phyloP scores from a whole-genome alignment of 2,888 invertebrate genomes.

The Cheilosia grossa region DNA sequence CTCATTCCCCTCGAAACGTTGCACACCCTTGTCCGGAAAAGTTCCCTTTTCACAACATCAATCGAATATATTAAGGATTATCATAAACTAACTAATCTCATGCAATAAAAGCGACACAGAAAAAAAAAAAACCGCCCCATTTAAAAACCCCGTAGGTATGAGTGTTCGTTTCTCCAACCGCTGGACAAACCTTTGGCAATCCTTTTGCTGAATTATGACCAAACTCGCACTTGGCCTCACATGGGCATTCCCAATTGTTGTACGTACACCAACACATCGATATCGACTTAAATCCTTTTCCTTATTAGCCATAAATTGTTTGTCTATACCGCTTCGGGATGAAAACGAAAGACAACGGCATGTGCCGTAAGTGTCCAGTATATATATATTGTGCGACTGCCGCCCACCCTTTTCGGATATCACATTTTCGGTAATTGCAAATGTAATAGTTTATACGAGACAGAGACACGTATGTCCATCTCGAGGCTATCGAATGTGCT shows the following conservation, averaged over 20 bases:
- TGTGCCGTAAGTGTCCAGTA: conserved; percentile 18
- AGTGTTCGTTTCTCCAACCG: conserved; percentile 74
- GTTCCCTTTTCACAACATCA: not conserved
- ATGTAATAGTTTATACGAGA: conserved; percentile 76
- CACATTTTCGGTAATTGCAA: conserved; percentile 73
- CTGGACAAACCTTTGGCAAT: conserved; percentile 75
- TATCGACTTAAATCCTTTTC: conserved; percentile 76
- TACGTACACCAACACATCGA: conserved; percentile 15
- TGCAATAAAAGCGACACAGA: conserved; percentile 80
- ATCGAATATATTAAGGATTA: conserved; percentile 77
- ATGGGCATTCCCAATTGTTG: conserved; percentile 71
- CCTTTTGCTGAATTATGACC: conserved; percentile 68
- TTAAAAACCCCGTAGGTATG: conserved; percentile 74
- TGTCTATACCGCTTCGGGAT: conserved; percentile 62
- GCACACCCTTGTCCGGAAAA: no score
- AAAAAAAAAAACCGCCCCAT: conserved; percentile 75
- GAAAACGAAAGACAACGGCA: conserved; percentile 16
- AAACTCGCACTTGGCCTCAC: conserved; percentile 74
- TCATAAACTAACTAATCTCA: conserved; percentile 82
- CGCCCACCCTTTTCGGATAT: conserved; percentile 62
- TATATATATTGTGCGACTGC: not conserved
- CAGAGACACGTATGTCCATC: conserved; percentile 75
- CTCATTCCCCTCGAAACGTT: no score
- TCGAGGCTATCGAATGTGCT: conserved; percentile 37
- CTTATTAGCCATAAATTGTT: conserved; percentile 82